Conservation (phyloP, 1,140 invertebrate genomes). For the Drosophila murphyi region DNA sequence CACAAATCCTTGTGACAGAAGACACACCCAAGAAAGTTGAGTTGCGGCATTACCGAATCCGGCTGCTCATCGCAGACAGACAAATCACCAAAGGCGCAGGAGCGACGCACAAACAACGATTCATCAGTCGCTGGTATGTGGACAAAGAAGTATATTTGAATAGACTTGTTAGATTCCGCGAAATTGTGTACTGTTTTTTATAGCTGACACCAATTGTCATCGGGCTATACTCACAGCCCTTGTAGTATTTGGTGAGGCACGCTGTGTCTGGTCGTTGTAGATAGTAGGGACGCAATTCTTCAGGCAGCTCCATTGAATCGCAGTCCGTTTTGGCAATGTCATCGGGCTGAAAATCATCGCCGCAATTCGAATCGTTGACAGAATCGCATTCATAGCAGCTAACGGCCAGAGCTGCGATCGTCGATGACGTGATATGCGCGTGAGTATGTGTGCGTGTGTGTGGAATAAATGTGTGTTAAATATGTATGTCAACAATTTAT, state of each 20-base stretch:
- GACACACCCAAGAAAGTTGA: conserved; percentile 56
- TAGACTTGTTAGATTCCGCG: no score
- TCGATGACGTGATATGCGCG: conserved; percentile 59
- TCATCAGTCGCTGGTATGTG: conserved; percentile 39
- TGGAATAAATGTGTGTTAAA: conserved; percentile 56
- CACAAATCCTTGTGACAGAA: conserved; percentile 68
- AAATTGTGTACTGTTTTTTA: no score
- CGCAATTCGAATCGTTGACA: conserved; percentile 65
- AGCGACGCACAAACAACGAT: conserved; percentile 62
- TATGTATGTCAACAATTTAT: conserved; percentile 65
- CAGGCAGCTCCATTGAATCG: conserved; percentile 61
- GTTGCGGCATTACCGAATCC: conserved; percentile 61
- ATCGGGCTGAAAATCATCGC: conserved; percentile 64
- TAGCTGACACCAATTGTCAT: background rate
- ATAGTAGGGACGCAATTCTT: conserved; percentile 33
- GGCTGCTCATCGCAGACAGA: conserved; percentile 57
- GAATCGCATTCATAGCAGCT: conserved; percentile 80
- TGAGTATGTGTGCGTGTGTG: background rate
- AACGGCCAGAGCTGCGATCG: conserved; percentile 55
- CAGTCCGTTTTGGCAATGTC: conserved; percentile 72
- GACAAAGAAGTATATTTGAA: background rate
- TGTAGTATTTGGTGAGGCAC: conserved; percentile 71
- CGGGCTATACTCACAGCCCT: conserved; percentile 56
- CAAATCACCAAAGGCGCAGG: conserved; percentile 66
- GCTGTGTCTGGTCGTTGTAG: conserved; percentile 49